A percentile compares a stretch with the other conserved stretches of the same genome.
These are phyloP conservation scores for Stegostoma tigrinum DNA, from an alignment of 2,113 vertebrate species.

Conservation along the genomic window DNA sequence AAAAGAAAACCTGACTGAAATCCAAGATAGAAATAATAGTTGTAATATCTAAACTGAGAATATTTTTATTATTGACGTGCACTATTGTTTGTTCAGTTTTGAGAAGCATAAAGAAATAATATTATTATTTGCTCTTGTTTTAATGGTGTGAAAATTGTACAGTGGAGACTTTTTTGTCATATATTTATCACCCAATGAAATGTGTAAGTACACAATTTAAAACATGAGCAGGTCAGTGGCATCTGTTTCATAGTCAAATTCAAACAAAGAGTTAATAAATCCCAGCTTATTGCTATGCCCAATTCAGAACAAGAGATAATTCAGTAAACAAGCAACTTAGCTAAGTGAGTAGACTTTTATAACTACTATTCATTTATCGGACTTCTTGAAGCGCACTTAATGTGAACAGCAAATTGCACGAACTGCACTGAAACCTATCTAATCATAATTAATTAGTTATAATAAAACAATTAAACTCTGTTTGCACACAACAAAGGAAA, in stretches of 20 bases:
- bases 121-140: not conserved
- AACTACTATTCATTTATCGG: conserved; percentile 49
- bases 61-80: not conserved
- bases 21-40: not conserved
- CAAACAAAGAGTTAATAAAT: conserved; percentile 66
- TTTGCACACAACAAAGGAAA: conserved; percentile 55
- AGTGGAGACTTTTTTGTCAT: too few species aligned
- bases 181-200: not conserved
- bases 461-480: conserved; percentile 58
- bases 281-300: conserved; percentile 56
- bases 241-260: conserved; percentile 61
- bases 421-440: conserved; percentile 44
- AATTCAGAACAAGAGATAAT: conserved; percentile 49
- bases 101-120: not conserved
- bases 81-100: not conserved
- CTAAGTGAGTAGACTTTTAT: conserved; percentile 41
- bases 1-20: conserved; percentile 41
- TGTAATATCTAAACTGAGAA: not conserved
- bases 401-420: conserved; percentile 45
- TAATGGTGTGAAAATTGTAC: not conserved
- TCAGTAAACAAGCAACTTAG: conserved; percentile 37
- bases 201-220: not conserved
- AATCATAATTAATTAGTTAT: conserved; percentile 52
- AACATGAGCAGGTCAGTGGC: conserved; percentile 55
- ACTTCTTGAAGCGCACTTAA: conserved; percentile 59